Evolutionary conservation across 2,888 invertebrate species (phyloP).

Genomic region (Scaptomyza parva): DNA sequence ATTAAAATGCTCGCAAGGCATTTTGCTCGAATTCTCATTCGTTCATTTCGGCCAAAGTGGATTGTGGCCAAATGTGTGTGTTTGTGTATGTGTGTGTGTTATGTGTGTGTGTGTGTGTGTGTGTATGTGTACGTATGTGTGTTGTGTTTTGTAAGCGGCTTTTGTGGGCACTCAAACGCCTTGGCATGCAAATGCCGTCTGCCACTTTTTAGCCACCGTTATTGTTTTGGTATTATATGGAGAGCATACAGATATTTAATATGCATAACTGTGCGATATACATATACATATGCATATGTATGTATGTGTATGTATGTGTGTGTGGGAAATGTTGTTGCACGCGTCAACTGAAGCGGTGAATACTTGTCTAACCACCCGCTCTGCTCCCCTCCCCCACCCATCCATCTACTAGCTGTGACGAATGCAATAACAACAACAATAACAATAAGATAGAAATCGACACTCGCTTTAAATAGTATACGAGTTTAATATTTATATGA

Average conservation of each 20-base stretch:
- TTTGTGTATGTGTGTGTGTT: conserved; percentile 3
- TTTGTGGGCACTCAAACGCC: conserved; percentile 33
- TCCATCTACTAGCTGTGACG: not conserved
- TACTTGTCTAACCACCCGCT: not conserved
- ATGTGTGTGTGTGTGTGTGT: not conserved
- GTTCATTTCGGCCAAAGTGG: conserved; percentile 27
- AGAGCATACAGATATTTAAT: conserved; percentile 62
- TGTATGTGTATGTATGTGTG: conserved; percentile 12
- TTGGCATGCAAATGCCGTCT: conserved; percentile 46
- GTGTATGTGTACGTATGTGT: conserved; percentile 6
- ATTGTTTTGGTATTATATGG: conserved; percentile 13
- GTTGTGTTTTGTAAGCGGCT: conserved; percentile 31
- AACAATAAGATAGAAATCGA: conserved; percentile 35
- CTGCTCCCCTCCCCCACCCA: too few relatives aligned
- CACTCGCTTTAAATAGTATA: conserved; percentile 28
- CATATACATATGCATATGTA: not conserved
- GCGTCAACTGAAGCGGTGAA: conserved; percentile 55
- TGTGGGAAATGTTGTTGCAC: conserved; percentile 41
- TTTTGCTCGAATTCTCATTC: conserved; percentile 38
- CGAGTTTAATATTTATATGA: not conserved
- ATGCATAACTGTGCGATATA: conserved; percentile 56
- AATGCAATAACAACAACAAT: conserved; percentile 26
- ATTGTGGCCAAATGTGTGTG: conserved; percentile 26
- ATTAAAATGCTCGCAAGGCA: conserved; percentile 30
- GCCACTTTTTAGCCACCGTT: conserved; percentile 8